A percentile compares a stretch with the other conserved stretches of the same genome.
Evolutionary conservation across 2,888 invertebrate genomes (phyloP).

Genomic region (Conops quadrifasciatus): DNA sequence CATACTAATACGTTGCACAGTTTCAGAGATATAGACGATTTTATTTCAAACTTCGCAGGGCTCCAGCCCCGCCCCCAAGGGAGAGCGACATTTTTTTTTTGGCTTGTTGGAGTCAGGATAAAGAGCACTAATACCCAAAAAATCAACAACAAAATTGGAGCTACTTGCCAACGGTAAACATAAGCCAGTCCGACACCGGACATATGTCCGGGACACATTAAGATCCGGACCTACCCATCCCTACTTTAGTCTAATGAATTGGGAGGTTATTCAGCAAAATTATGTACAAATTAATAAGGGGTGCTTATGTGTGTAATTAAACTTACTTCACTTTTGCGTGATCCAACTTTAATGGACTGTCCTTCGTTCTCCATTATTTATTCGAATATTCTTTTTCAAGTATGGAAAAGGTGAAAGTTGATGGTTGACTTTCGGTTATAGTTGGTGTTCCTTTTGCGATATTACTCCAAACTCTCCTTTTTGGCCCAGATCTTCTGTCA

Average conservation of each 20-base stretch:
- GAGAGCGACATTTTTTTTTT: too few relatives aligned
- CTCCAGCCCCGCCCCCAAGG: too few relatives aligned
- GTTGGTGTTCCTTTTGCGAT: too few relatives aligned
- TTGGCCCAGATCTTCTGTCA: too few relatives aligned
- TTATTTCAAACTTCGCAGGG: too few relatives aligned
- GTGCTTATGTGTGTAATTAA: slow-evolving; percentile 13
- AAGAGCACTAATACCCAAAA: background rate
- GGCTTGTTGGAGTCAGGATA: background rate
- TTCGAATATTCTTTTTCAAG: slow-evolving; percentile 18
- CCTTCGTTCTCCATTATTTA: slow-evolving; percentile 42
- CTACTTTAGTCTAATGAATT: background rate
- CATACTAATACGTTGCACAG: too few relatives aligned
- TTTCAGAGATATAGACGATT: too few relatives aligned
- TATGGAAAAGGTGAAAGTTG: slow-evolving; percentile 25
- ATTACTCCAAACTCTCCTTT: too few relatives aligned
- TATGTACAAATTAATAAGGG: slow-evolving; percentile 49
- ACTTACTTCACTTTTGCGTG: slow-evolving; percentile 83
- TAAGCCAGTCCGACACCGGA: background rate
- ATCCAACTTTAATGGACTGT: slow-evolving; percentile 78
- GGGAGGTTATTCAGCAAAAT: background rate
- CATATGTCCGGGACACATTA: too few relatives aligned
- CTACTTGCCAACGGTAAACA: background rate
- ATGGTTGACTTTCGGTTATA: background rate
- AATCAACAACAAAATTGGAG: background rate
- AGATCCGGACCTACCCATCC: too few relatives aligned